phyloP scores from a whole-genome alignment of 1,140 invertebrate species.

The Scaptomyza montana region DNA sequence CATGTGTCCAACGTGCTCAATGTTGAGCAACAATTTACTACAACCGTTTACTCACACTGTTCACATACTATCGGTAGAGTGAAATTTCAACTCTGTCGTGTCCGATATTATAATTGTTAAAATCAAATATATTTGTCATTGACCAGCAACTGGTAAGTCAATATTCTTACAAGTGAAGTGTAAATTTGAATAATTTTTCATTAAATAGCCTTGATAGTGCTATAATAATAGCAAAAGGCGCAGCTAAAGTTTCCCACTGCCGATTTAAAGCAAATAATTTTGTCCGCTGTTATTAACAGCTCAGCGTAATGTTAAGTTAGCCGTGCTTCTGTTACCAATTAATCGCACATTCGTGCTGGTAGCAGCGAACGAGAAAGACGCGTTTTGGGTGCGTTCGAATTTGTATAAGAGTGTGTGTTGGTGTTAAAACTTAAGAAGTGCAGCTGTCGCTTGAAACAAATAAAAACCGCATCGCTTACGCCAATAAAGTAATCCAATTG shows the following conservation, averaged over 20 bases:
- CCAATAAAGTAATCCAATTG: conserved; percentile 29
- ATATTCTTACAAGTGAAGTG: background rate
- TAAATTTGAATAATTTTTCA: background rate
- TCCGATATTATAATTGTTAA: conserved; percentile 1
- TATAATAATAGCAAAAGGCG: background rate
- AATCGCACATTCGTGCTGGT: conserved; percentile 46
- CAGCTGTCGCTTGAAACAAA: conserved; percentile 72
- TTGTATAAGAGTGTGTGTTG: conserved; percentile 45
- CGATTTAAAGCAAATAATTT: background rate
- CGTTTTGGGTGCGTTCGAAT: conserved; percentile 45
- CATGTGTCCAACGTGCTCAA: background rate
- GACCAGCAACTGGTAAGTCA: background rate
- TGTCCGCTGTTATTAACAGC: conserved; percentile 31
- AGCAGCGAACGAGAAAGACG: conserved; percentile 52
- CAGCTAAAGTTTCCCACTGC: background rate
- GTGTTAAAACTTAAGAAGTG: conserved; percentile 53
- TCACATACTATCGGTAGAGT: background rate
- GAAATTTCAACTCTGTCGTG: background rate
- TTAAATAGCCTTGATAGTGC: background rate
- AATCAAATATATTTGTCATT: conserved; percentile 1
- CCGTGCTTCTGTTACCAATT: conserved; percentile 11
- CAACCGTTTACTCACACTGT: background rate
- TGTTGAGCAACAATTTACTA: background rate
- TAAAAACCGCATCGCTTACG: conserved; percentile 48
- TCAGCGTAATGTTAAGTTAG: background rate